These are phyloP conservation scores for Leptinotarsa lineolata DNA, from an alignment of 1,140 invertebrate species.

Conservation along the genomic window DNA sequence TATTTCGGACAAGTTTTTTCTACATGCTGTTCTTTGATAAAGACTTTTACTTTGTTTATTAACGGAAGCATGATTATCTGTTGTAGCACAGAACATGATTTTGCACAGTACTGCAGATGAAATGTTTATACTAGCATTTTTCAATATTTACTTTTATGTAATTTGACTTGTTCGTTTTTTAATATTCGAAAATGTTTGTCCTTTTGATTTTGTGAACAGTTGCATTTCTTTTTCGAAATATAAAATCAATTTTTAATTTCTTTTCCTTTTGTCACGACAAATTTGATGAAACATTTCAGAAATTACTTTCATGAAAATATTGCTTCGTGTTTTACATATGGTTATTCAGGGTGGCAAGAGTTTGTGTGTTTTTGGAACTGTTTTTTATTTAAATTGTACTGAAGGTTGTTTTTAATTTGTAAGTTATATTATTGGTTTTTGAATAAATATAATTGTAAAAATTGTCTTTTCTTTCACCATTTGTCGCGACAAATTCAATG, in stretches of 20 bases:
- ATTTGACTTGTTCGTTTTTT: background rate
- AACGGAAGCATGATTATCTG: slow-evolving; percentile 2
- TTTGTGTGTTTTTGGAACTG: slow-evolving; percentile 45
- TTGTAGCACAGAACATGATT: background rate
- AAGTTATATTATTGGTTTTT: slow-evolving; percentile 46
- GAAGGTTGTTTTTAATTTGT: slow-evolving; percentile 43
- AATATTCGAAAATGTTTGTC: slow-evolving; percentile 2
- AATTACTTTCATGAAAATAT: slow-evolving; percentile 27
- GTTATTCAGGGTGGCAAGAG: slow-evolving; percentile 56
- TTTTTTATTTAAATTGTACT: slow-evolving; percentile 46
- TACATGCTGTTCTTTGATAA: background rate
- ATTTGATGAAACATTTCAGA: background rate
- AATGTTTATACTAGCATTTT: background rate
- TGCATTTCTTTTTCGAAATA: slow-evolving; percentile 6
- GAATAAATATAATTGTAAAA: slow-evolving; percentile 42
- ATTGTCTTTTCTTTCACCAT: background rate
- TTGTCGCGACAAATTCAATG: background rate
- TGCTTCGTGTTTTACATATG: slow-evolving; percentile 50
- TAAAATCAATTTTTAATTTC: background rate
- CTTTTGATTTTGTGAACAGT: slow-evolving; percentile 1
- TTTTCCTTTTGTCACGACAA: background rate
- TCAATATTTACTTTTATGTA: slow-evolving; percentile 4
- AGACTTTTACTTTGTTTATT: slow-evolving; percentile 2
- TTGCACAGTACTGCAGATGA: background rate
- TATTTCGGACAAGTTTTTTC: slow-evolving; percentile 29